Percentiles rank a stretch among this genome's conserved stretches.
Conservation (phyloP, 2,888 invertebrate genomes). For the Spodoptera picta region DNA sequence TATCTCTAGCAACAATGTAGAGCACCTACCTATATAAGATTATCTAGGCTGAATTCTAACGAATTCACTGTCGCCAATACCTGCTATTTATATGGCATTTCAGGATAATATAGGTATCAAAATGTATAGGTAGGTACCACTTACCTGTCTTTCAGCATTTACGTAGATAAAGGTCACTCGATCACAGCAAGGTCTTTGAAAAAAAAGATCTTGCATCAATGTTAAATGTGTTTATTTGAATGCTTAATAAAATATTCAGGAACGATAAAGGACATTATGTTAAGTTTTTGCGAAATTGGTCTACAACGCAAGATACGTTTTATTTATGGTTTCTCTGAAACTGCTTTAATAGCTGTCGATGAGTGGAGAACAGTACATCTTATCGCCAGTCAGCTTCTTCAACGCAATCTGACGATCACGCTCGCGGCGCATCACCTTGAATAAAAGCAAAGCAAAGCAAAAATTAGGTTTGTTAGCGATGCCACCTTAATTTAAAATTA, state of each 20-base stretch:
- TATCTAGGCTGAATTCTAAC: too few relatives aligned
- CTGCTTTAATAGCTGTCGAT: constrained; percentile 83
- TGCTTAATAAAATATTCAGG: constrained; percentile 28
- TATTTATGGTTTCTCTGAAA: too few relatives aligned
- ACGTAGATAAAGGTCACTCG: constrained; percentile 56
- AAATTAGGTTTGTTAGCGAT: too few relatives aligned
- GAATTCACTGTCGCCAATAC: too few relatives aligned
- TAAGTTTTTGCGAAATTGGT: constrained; percentile 4
- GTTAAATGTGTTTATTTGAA: constrained; percentile 67
- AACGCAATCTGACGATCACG: constrained; percentile 88
- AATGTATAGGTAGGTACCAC: too few relatives aligned
- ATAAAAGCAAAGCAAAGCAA: background rate
- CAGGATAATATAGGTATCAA: too few relatives aligned
- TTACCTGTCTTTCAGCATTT: constrained; percentile 52
- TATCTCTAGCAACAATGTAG: too few relatives aligned
- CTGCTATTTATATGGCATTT: too few relatives aligned
- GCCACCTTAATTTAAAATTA: too few relatives aligned
- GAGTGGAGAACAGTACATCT: constrained; percentile 87
- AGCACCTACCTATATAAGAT: too few relatives aligned
- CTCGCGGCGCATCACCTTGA: constrained; percentile 79
- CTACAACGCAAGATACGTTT: too few relatives aligned
- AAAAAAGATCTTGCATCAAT: constrained; percentile 56
- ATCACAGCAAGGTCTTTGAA: constrained; percentile 57
- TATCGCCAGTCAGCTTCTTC: constrained; percentile 88
- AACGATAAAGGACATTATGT: constrained; percentile 18